These are phyloP conservation scores for Neolamprologus tretocephalus DNA, from an alignment of 2,113 vertebrate species.

Conservation along the genomic window DNA sequence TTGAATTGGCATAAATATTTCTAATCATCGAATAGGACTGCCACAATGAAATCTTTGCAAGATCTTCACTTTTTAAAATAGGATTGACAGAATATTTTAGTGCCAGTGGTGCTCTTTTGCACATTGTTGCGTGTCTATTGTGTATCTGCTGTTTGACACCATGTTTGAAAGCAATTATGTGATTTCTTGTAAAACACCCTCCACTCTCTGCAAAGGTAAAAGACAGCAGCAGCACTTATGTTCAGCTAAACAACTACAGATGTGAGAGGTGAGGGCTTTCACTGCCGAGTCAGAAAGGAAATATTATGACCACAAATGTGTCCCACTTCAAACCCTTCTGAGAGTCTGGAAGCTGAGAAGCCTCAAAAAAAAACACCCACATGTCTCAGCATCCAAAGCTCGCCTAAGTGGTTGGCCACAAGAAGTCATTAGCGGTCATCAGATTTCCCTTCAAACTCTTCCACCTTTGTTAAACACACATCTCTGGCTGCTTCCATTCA, in stretches of 20 bases:
- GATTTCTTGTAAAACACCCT: not conserved
- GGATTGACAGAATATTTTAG: not conserved
- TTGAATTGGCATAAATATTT: not conserved
- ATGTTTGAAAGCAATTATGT: not conserved
- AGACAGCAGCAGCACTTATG: not conserved
- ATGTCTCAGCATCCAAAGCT: not conserved
- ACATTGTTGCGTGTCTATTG: not conserved
- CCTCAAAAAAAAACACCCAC: conserved; percentile 1
- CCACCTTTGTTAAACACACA: not conserved
- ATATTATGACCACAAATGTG: conserved; percentile 37
- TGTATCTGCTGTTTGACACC: not conserved
- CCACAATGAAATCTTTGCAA: not conserved
- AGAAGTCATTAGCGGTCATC: conserved; percentile 26
- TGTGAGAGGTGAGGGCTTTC: conserved; percentile 9
- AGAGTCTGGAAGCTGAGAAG: conserved; percentile 24
- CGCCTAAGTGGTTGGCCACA: not conserved
- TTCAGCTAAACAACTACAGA: not conserved
- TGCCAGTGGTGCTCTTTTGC: not conserved
- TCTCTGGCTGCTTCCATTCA: not conserved
- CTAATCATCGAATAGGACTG: not conserved
- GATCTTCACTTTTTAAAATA: not conserved
- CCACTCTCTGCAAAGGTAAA: not conserved
- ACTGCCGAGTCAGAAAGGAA: conserved; percentile 26
- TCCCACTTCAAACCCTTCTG: not conserved
- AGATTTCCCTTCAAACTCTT: conserved; percentile 9